Evolutionary conservation across 2,113 vertebrate species (phyloP).

Genomic region (Sebastes schlegelii): DNA sequence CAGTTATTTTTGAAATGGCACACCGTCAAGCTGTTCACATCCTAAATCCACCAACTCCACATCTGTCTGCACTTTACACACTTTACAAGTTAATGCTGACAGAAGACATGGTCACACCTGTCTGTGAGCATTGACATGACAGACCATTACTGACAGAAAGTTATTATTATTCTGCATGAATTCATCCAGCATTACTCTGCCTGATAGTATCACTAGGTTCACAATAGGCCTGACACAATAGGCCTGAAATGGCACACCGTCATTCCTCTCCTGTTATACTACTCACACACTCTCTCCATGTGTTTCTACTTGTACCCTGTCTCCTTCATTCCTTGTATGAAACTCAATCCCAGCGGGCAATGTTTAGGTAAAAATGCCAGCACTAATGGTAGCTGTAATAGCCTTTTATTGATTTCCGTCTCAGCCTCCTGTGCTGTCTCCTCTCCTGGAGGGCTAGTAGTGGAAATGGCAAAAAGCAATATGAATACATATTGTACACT

Average conservation of each 20-base stretch:
- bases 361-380: conserved; percentile 48
- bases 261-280: conserved; percentile 12
- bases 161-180: neutral
- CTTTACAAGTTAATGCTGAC: neutral
- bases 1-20: conserved; percentile 18
- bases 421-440: conserved; percentile 29
- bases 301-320: conserved; percentile 14
- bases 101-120: neutral
- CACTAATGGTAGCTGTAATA: conserved; percentile 64
- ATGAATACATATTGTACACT: conserved; percentile 5
- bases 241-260: conserved; percentile 33
- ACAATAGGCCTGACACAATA: conserved; percentile 12
- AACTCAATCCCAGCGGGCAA: conserved; percentile 47
- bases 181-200: conserved; percentile 1
- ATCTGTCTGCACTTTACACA: neutral
- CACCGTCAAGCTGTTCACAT: conserved; percentile 7
- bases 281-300: conserved; percentile 14
- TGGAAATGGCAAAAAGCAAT: conserved; percentile 17
- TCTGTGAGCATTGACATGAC: neutral
- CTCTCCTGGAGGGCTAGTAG: conserved; percentile 14
- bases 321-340: conserved; percentile 48
- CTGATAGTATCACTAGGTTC: neutral
- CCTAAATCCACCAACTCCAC: neutral
- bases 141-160: neutral
- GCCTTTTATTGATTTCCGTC: conserved; percentile 64